Conservation (phyloP, 2,797 vertebrate genomes). For the Holocentrus rufus region DNA sequence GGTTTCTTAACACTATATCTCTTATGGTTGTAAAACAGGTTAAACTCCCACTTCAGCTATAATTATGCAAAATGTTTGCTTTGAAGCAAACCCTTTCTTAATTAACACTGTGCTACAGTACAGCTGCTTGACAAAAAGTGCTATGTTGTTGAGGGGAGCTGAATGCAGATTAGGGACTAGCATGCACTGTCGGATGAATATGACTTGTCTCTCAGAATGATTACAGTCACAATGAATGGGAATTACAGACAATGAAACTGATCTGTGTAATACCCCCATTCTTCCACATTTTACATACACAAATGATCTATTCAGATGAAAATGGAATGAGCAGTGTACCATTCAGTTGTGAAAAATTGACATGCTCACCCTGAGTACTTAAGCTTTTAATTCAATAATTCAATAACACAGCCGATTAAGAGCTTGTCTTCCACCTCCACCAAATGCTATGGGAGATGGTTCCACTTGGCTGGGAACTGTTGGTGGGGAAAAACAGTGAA, state of each 20-base stretch:
- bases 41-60: constrained; percentile 66
- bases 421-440: constrained; percentile 80
- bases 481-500: constrained; percentile 68
- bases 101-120: constrained; percentile 66
- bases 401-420: constrained; percentile 82
- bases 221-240: constrained; percentile 78
- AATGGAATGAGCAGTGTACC: constrained; percentile 80
- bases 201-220: constrained; percentile 80
- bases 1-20: constrained; percentile 55
- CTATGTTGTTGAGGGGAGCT: constrained; percentile 66
- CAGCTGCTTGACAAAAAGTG: constrained; percentile 67
- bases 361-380: constrained; percentile 83
- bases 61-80: constrained; percentile 69
- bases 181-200: constrained; percentile 73
- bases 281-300: constrained; percentile 80
- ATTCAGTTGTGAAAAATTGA: constrained; percentile 82
- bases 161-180: constrained; percentile 80
- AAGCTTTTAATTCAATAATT: constrained; percentile 86
- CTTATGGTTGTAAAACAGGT: constrained; percentile 69
- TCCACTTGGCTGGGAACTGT: constrained; percentile 74
- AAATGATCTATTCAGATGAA: constrained; percentile 82
- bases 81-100: constrained; percentile 71
- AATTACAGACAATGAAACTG: constrained; percentile 82
- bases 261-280: constrained; percentile 82
- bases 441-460: constrained; percentile 75